Conservation (phyloP, 2,888 invertebrate species). For the Cyrtodaria siliqua region DNA sequence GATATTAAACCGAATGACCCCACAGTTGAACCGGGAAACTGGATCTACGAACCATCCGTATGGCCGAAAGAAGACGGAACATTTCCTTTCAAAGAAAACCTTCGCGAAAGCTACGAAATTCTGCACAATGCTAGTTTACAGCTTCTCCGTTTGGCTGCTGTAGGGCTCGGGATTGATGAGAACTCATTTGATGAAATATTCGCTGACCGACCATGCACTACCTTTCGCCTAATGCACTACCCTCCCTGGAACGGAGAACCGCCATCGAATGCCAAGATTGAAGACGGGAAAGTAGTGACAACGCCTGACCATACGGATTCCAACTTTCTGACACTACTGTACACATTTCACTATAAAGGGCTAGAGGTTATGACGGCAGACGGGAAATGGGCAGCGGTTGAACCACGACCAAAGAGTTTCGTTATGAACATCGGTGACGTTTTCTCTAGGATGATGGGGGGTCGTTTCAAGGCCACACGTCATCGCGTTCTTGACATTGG, state of each 20-base stretch:
- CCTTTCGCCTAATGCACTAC: slow-evolving; percentile 75
- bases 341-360: slow-evolving; percentile 69
- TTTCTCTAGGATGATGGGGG: slow-evolving; percentile 71
- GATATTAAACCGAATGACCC: slow-evolving; percentile 63
- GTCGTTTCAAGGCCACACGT: slow-evolving; percentile 71
- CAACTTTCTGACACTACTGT: slow-evolving; percentile 69
- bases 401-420: slow-evolving; percentile 65
- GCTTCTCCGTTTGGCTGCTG: slow-evolving; percentile 67
- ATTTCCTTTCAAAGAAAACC: slow-evolving; percentile 64
- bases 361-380: slow-evolving; percentile 68
- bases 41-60: slow-evolving; percentile 72
- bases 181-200: slow-evolving; percentile 69
- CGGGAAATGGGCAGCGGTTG: slow-evolving; percentile 68
- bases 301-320: slow-evolving; percentile 75
- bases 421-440: slow-evolving; percentile 78
- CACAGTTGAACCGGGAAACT: slow-evolving; percentile 57
- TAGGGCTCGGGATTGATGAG: slow-evolving; percentile 72
- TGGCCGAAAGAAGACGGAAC: slow-evolving; percentile 69
- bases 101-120: slow-evolving; percentile 54
- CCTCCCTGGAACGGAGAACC: slow-evolving; percentile 67
- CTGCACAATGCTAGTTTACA: slow-evolving; percentile 64
- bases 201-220: slow-evolving; percentile 67
- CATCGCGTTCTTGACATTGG: slow-evolving; percentile 76
- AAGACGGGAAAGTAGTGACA: slow-evolving; percentile 69
- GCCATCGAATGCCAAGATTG: slow-evolving; percentile 61